Evolutionary conservation across 2,888 invertebrate species (phyloP), one percentile per base, ranked within the genome.

Genomic region (Heliconius aoede): DNA sequence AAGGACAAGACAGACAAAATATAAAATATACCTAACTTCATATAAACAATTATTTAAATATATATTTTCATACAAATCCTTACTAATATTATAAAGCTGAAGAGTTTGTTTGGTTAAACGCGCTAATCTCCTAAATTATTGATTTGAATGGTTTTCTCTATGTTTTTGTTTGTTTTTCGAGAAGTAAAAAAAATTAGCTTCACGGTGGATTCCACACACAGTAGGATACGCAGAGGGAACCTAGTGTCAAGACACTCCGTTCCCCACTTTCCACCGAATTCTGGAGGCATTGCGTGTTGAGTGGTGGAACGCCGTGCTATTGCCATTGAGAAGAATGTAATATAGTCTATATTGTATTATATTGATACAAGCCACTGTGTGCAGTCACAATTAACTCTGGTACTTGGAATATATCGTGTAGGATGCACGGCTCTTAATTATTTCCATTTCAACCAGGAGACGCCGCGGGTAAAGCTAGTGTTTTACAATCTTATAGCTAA

Each of bases 11-110:
- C 30, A 15, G 30, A 30, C 51, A 55, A 13, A 51, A 69, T 55
- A 40, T 55, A 13, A 13, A 55, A 69, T 69, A 69, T n/a, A 69
- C n/a, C 8, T 24, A 36, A 36, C 24, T 36, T 24, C 13, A 18
- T 24, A 64, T 26, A 58, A 61, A 51, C 60, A 76, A 72, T 51
- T 76, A 77, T 68, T 36, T 61, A 64, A 28, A 28, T 58, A 55
- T 46, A 78, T 32, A 62, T 40, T 71, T 73, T 65, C 26, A 60
- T 26, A 26, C 18, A 60, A 15, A 26, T 60, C 13, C n/a, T 18
- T 46, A 46, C 18, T 21, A 55, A 55, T 55, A n/a, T n/a, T n/a
- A 9, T n/a, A n/a, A 46, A 46, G 21, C 7, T 21, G 46, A 46
- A 55, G 4, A 55, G 11, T n/a, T 55, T 55, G 9, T 55, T 9